Evolutionary conservation across 2,888 invertebrate species (phyloP), one percentile per base, ranked within the genome.

Genomic region (Sinodicranocentrus sp.): DNA sequence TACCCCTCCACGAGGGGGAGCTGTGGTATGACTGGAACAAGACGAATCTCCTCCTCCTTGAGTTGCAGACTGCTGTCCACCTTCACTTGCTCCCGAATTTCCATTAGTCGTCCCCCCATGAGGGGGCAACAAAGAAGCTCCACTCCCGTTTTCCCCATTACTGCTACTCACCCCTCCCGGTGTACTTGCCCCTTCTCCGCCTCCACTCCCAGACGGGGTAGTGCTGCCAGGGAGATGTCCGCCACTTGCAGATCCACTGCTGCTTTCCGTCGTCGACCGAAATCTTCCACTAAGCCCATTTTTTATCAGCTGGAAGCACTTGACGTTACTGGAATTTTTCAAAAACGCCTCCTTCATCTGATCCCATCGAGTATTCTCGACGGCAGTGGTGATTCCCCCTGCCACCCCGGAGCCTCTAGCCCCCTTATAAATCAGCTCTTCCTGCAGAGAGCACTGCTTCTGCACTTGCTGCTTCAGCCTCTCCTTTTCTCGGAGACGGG

Each of bases 381-480:
- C 65, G 5, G 71, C 17, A 17, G 2, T 17, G 3, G n/a, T n/a
- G 3, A 17, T 17, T 2, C n/a, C n/a, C 2, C 33, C 71, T 2
- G 43, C 52, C 2, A 43, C 48, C 1, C 28, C 33, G 17, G 44
- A 33, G 5, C 54, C 68, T 1, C 73, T 57, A 54, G 86, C 82
- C 65, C 88, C 88, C 33, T 88, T 89, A 90, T 93, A 96, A 77
- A 97, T 93, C 84, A 96, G 93, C 84, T 97, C 96, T 90, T 97
- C 97, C 90, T 97, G 96, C 15, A 97, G 91, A 5, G 96, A 96
- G 25, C 96, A 95, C 91, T 97, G 97, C 90, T 97, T 97, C 90
- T 95, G 96, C 87, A 96, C 96, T 89, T 96, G 95, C 89, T 94
- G 94, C 80, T 95, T 92, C 21, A 97, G 79, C 54, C 93, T 65